Base-by-base conservation (phyloP, 2,113 vertebrate genomes). In the Vireo altiloquus region DNA sequence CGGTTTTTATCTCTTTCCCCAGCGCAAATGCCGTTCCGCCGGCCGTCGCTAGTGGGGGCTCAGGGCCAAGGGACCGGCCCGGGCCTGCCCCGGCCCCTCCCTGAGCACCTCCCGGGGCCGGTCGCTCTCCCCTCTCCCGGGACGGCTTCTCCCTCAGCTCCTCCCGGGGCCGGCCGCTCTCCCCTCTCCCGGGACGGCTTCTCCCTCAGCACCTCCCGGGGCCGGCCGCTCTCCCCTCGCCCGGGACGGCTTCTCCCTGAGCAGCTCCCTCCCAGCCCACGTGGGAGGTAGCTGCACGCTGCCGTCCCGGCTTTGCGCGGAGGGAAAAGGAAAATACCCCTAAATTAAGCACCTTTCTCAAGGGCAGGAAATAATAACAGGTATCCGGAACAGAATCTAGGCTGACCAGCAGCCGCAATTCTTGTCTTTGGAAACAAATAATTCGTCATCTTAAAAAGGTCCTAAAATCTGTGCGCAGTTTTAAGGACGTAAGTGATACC, bases 21-120 rank as follows among this genome's bases (percentile, higher is more conserved):
- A 0, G 5, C 7, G 0, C n/a, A 0, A 1, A 3, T 89, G 97
- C 85, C 87, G 44, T 94, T 92, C 76, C 50, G 6, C 18, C 7
- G 4, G 6, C 39, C 22, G 79, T 74, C 98, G 94, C 97, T 98
- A 98, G 98, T 94, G 94, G 97, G 97, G 25, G 96, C 97, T 97
- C 86, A 54, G 79, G 93, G 94, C 97, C 94, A 95, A 97, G 86
- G 82, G 30, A 83, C 13, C 37, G 28, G 57, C 40, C 23, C 10
- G 10, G 40, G 40, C 40, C 11, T 11, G 8, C 7, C 52, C 40
- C 7, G 20, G 28, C 28, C 39, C 15, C 28, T 5, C 21, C 10
- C 6, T 1, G 9, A 5, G 71, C 1, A 28, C 28, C 57, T 28
- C n/a, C 11, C 2, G n/a, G n/a, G n/a, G n/a, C n/a, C n/a, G n/a